Percentiles rank a stretch among this genome's conserved stretches.
Evolutionary conservation across 2,888 invertebrate species (phyloP).

Genomic region (Automeris io): DNA sequence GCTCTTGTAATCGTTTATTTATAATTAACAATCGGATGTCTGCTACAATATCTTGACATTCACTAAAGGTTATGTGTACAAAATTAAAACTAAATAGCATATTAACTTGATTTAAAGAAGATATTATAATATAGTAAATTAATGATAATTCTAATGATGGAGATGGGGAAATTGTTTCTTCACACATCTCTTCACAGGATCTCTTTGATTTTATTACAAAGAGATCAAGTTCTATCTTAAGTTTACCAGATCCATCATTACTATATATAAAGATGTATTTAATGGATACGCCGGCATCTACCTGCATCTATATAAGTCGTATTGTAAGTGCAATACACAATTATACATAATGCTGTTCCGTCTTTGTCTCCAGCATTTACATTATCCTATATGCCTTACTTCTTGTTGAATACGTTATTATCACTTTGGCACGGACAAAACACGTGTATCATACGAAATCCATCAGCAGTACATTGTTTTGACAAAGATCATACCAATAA

Average conservation of each 20-base stretch:
- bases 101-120: too few species aligned
- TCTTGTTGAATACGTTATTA: slow-evolving; percentile 4
- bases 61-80: slow-evolving; percentile 14
- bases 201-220: too few species aligned
- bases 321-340: background rate
- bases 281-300: too few species aligned
- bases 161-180: too few species aligned
- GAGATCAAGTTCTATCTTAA: too few species aligned
- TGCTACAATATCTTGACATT: slow-evolving; percentile 11
- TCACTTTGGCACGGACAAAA: background rate
- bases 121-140: too few species aligned
- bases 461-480: slow-evolving; percentile 10
- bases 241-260: too few species aligned
- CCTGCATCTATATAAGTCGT: slow-evolving; percentile 5
- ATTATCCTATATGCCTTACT: slow-evolving; percentile 3
- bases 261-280: too few species aligned
- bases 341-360: slow-evolving; percentile 2
- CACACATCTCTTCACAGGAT: too few species aligned
- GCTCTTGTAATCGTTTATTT: slow-evolving; percentile 16
- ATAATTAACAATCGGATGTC: slow-evolving; percentile 15
- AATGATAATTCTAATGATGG: too few species aligned
- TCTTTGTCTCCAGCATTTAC: slow-evolving; percentile 4
- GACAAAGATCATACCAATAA: slow-evolving; percentile 11
- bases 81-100: too few species aligned
- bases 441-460: slow-evolving; percentile 6